These are phyloP conservation scores for Spea hammondii DNA, from an alignment of 2,797 vertebrate species.

Conservation along the genomic window DNA sequence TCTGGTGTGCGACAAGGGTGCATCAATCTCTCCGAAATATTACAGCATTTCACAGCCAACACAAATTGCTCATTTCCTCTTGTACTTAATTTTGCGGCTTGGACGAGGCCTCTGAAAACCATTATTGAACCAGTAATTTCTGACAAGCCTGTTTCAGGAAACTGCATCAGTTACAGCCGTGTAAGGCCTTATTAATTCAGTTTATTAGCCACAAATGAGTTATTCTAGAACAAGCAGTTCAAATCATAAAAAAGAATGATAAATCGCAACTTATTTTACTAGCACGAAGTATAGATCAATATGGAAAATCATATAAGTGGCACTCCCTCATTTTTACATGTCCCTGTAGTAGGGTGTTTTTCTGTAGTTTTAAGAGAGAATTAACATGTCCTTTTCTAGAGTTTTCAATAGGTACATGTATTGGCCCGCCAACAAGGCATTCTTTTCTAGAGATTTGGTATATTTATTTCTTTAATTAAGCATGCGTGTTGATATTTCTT, in stretches of 20 bases:
- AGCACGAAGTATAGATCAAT: too few species aligned
- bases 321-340: too few species aligned
- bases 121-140: conserved; percentile 47
- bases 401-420: too few species aligned
- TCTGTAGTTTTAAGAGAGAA: too few species aligned
- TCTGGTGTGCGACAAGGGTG: conserved; percentile 9
- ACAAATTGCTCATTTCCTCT: conserved; percentile 52
- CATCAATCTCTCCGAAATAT: conserved; percentile 46
- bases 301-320: too few species aligned
- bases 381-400: too few species aligned
- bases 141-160: conserved; percentile 47
- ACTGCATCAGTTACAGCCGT: conserved; percentile 40
- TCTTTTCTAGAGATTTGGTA: too few species aligned
- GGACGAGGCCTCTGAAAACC: conserved; percentile 41
- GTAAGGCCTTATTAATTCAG: conserved; percentile 44
- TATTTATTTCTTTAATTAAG: too few species aligned
- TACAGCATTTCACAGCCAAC: conserved; percentile 43
- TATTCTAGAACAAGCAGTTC: conserved; percentile 41
- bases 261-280: conserved; percentile 2
- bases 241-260: conserved; percentile 25
- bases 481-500: too few species aligned
- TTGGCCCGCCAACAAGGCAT: too few species aligned
- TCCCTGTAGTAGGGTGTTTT: too few species aligned
- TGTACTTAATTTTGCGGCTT: conserved; percentile 49
- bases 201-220: conserved; percentile 50